Conservation (phyloP, 2,888 invertebrate species). For the Cistogaster globosa region DNA sequence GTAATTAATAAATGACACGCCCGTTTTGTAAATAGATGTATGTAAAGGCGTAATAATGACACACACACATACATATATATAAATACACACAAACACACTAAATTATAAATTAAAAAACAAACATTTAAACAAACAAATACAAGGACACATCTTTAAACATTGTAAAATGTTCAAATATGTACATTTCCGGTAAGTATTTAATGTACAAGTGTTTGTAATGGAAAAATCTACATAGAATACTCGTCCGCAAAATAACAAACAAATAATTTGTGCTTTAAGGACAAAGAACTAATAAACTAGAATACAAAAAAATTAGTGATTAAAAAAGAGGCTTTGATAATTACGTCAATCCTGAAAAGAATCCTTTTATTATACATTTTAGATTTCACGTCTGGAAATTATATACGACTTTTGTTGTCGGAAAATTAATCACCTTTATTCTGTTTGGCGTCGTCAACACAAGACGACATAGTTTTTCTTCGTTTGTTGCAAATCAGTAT, state of each 20-base stretch:
- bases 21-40: constrained; percentile 43
- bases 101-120: constrained; percentile 2
- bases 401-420: too few relatives aligned
- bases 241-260: constrained; percentile 28
- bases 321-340: too few relatives aligned
- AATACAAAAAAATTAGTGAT: too few relatives aligned
- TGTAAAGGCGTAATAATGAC: constrained; percentile 44
- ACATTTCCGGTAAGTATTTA: constrained; percentile 36
- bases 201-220: background rate
- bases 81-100: too few relatives aligned
- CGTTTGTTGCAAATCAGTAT: too few relatives aligned
- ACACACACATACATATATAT: constrained; percentile 2
- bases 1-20: constrained; percentile 63
- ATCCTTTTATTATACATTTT: too few relatives aligned
- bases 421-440: too few relatives aligned
- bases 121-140: constrained; percentile 3
- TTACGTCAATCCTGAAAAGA: too few relatives aligned
- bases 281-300: constrained; percentile 2
- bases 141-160: constrained; percentile 24
- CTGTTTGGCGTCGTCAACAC: too few relatives aligned
- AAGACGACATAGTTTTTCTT: too few relatives aligned
- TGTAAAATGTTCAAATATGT: constrained; percentile 24
- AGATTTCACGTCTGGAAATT: too few relatives aligned
- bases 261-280: constrained; percentile 35
- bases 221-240: background rate